Percentiles rank a stretch among this genome's conserved stretches.
Evolutionary conservation across 2,113 vertebrate genomes (phyloP).

Genomic region (Argyrosomus japonicus): DNA sequence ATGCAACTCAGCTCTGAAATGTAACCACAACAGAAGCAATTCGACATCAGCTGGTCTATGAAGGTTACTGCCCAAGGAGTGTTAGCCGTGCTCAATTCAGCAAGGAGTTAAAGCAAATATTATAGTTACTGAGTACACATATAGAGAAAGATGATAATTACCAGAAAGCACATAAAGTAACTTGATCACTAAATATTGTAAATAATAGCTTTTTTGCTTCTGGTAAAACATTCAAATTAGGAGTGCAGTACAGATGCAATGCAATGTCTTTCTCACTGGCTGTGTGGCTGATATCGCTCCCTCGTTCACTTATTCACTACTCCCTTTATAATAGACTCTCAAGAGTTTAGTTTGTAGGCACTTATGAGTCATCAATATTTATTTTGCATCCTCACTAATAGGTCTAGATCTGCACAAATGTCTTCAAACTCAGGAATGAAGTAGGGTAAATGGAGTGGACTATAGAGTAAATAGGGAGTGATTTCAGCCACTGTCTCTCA

Average conservation of each 20-base stretch:
- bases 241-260: background rate
- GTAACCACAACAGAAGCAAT: conserved; percentile 9
- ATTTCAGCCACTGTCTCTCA: background rate
- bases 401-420: too few species aligned
- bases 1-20: conserved; percentile 2
- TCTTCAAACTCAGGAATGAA: background rate
- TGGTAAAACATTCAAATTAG: background rate
- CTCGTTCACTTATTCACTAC: background rate
- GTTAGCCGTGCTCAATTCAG: conserved; percentile 13
- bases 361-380: background rate
- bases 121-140: background rate
- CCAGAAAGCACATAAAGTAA: background rate
- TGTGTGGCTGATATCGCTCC: background rate
- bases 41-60: background rate
- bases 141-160: conserved; percentile 29
- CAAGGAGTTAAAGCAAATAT: conserved; percentile 27
- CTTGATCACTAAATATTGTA: background rate
- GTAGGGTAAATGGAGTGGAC: background rate
- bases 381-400: background rate
- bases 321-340: background rate
- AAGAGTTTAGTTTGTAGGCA: background rate
- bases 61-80: conserved; percentile 6
- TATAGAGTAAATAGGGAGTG: background rate
- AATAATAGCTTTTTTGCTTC: background rate
- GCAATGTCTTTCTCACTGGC: background rate